A percentile compares a stretch with the other conserved stretches of the same genome.
Conservation (phyloP, 2,797 vertebrate genomes). For the Perodicticus potto region DNA sequence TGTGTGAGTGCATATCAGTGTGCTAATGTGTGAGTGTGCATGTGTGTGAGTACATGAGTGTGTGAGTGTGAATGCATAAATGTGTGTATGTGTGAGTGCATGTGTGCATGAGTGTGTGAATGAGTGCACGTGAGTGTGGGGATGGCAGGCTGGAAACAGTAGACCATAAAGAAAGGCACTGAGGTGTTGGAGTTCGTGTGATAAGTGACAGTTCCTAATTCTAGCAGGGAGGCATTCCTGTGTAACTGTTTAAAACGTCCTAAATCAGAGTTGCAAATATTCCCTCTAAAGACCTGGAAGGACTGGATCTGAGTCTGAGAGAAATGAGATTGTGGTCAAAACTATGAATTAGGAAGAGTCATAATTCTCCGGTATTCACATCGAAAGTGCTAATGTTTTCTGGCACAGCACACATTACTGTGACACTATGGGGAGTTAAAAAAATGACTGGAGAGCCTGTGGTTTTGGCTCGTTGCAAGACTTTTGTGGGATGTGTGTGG, state of each 20-base stretch:
- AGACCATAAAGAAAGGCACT: neutral
- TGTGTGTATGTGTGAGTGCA: too few relatives aligned
- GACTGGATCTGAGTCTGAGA: neutral
- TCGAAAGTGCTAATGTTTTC: accelerated
- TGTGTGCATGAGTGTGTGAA: too few relatives aligned
- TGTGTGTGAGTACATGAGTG: too few relatives aligned
- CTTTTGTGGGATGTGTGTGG: neutral
- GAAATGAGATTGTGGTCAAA: neutral
- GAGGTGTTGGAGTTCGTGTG: too few relatives aligned
- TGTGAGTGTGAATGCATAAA: too few relatives aligned
- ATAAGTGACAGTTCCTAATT: neutral
- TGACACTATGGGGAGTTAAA: neutral
- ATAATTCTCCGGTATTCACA: neutral
- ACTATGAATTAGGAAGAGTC: neutral
- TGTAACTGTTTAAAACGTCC: neutral
- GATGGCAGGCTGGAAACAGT: too few relatives aligned
- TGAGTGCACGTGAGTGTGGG: neutral
- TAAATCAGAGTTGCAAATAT: neutral
- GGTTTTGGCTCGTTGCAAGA: neutral
- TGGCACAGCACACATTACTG: neutral
- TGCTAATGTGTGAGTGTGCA: too few relatives aligned
- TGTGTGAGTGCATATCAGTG: too few relatives aligned
- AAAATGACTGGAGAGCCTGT: neutral
- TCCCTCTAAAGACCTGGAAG: neutral
- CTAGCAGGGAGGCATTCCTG: neutral